phyloP scores from a whole-genome alignment of 2,888 invertebrate species.

The Tenthredo notha region DNA sequence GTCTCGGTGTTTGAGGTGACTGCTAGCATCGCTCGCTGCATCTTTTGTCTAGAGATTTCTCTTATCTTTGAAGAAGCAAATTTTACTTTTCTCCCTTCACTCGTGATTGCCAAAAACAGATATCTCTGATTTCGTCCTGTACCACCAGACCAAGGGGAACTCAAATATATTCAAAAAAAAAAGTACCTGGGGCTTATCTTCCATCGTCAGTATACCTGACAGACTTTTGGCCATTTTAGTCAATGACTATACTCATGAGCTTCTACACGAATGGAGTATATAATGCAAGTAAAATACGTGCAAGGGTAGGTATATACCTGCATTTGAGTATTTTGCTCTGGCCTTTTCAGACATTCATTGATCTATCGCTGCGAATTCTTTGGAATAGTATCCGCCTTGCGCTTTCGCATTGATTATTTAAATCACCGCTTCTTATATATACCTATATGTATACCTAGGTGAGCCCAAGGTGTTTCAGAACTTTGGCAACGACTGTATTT shows the following conservation, averaged over 20 bases:
- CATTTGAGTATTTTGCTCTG: background rate
- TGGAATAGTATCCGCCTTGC: slow-evolving; percentile 15
- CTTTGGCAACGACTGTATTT: slow-evolving; percentile 35
- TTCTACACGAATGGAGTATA: background rate
- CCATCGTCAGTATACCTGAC: background rate
- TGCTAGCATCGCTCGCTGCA: slow-evolving; percentile 9
- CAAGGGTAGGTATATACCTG: background rate
- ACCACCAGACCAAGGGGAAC: background rate
- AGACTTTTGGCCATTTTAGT: background rate
- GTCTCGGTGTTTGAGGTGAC: slow-evolving; percentile 3
- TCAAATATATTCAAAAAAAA: background rate
- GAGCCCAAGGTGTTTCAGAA: slow-evolving; percentile 60
- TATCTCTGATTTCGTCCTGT: background rate
- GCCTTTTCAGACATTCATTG: slow-evolving; percentile 54
- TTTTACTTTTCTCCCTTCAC: background rate
- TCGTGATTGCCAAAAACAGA: background rate
- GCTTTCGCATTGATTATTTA: slow-evolving; percentile 48
- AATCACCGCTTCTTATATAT: background rate
- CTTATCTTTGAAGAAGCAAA: slow-evolving; percentile 5
- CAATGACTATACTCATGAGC: background rate
- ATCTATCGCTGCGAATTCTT: slow-evolving; percentile 49
- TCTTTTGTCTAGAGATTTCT: slow-evolving; percentile 23
- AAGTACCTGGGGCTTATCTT: background rate
- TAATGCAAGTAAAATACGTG: background rate
- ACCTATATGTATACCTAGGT: slow-evolving; percentile 7